Evolutionary conservation across 1,140 invertebrate genomes (phyloP).

Genomic region (Scaptodrosophila lebanonensis): DNA sequence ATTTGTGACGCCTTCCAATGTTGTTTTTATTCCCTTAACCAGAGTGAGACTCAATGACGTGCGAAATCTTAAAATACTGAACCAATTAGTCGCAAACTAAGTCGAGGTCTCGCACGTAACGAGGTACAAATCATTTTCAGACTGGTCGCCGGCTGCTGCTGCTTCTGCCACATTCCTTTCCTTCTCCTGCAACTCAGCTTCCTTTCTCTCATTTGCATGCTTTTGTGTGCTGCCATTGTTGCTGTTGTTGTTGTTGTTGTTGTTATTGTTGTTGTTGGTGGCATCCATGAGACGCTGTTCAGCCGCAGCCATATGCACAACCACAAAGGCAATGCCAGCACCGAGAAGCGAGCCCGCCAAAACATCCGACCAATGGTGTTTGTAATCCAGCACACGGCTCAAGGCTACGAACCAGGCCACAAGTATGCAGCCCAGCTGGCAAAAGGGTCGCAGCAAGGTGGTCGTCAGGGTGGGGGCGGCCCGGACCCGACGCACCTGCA

Average conservation of each 20-base stretch:
- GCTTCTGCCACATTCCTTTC: background rate
- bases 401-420: slow-evolving; percentile 87
- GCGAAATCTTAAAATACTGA: slow-evolving; percentile 18
- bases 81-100: slow-evolving; percentile 40
- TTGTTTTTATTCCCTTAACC: too few species aligned
- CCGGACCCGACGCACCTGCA: slow-evolving; percentile 79
- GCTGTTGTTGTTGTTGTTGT: slow-evolving; percentile 12
- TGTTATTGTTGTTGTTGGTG: slow-evolving; percentile 20
- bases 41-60: too few species aligned
- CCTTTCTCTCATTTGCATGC: slow-evolving; percentile 1
- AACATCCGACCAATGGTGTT: slow-evolving; percentile 92
- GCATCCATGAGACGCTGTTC: too few species aligned
- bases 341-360: slow-evolving; percentile 80
- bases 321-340: slow-evolving; percentile 78
- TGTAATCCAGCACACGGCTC: slow-evolving; percentile 95
- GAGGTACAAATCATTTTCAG: slow-evolving; percentile 51
- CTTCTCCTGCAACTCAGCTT: background rate
- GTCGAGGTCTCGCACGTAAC: slow-evolving; percentile 48
- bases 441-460: slow-evolving; percentile 30
- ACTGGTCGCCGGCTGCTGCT: too few species aligned
- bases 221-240: slow-evolving; percentile 4
- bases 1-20: too few species aligned
- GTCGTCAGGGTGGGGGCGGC: slow-evolving; percentile 2
- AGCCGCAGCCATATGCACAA: slow-evolving; percentile 76
- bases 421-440: slow-evolving; percentile 41